Conservation (phyloP, 2,113 vertebrate species). For the Noturus placidus region DNA sequence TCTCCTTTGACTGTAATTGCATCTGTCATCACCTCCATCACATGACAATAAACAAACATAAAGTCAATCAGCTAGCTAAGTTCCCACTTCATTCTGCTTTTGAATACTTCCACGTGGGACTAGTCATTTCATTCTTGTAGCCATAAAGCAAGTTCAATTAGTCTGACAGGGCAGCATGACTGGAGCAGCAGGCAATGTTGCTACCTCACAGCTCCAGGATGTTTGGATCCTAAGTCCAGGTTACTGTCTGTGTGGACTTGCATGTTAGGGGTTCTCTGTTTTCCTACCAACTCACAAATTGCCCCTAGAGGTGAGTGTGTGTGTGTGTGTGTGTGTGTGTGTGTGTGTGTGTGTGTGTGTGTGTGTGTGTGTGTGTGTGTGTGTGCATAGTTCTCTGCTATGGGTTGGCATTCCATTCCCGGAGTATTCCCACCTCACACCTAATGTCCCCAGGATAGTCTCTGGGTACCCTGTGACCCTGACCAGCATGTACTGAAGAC, state of each 20-base stretch:
- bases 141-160: not conserved
- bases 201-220: not conserved
- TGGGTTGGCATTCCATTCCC: not conserved
- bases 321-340: too few relatives aligned
- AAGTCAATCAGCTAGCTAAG: too few relatives aligned
- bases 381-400: not conserved
- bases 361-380: not conserved
- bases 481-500: not conserved
- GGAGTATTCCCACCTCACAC: not conserved
- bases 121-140: not conserved
- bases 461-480: not conserved
- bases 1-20: too few relatives aligned
- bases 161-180: not conserved
- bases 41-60: too few relatives aligned
- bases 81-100: too few relatives aligned
- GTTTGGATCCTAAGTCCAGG: not conserved
- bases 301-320: not conserved
- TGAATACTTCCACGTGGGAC: too few relatives aligned
- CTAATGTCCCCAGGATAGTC: not conserved
- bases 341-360: not conserved
- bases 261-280: not conserved
- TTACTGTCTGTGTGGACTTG: not conserved
- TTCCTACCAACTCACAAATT: not conserved
- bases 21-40: too few relatives aligned
- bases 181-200: not conserved